Percentiles rank a stretch among this genome's conserved stretches.
phyloP scores from a whole-genome alignment of 2,797 vertebrate species.

The Euthynnus affinis region DNA sequence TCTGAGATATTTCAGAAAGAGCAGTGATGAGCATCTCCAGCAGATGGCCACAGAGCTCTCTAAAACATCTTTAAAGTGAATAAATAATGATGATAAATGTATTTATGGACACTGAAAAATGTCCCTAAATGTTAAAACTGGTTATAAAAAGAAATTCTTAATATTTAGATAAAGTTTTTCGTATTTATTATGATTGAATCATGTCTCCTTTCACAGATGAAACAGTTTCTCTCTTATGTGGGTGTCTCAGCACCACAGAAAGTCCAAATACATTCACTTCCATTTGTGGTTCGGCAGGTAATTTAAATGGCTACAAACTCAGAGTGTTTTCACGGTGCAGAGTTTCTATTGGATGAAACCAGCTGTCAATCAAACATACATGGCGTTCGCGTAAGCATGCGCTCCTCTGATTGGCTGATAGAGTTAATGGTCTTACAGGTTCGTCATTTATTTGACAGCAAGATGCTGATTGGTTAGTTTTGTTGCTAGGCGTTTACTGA shows the following conservation, averaged over 20 bases:
- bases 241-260: neutral
- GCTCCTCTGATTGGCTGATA: slow-evolving; percentile 26
- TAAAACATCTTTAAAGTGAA: slow-evolving; percentile 16
- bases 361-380: slow-evolving; percentile 2
- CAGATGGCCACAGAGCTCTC: slow-evolving; percentile 24
- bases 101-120: neutral
- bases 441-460: neutral
- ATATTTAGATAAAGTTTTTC: neutral
- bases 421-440: accelerated
- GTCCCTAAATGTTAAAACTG: neutral
- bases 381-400: accelerated
- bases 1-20: slow-evolving; percentile 36
- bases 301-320: neutral
- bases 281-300: slow-evolving; percentile 32
- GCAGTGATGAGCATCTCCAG: slow-evolving; percentile 28
- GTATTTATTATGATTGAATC: neutral
- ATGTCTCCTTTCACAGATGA: accelerated
- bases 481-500: neutral
- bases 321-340: neutral
- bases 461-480: slow-evolving; percentile 18
- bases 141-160: neutral
- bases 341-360: slow-evolving; percentile 18
- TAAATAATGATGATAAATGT: neutral
- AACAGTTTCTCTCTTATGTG: neutral
- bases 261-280: neutral